Base-by-base conservation (phyloP, 2,797 vertebrate genomes). In the Balearica regulorum region DNA sequence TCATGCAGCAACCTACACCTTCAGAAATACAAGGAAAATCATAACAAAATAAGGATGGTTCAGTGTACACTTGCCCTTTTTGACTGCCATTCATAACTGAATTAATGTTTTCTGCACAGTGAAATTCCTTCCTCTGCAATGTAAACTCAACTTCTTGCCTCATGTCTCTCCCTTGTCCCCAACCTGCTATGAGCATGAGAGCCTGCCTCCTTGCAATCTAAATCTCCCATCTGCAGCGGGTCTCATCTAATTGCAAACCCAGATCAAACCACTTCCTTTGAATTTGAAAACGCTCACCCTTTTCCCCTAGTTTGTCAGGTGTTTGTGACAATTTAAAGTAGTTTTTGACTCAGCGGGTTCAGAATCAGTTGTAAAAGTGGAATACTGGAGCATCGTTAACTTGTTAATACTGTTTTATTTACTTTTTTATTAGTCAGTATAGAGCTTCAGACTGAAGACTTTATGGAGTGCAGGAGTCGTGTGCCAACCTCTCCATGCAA, bases 181-280 rank as follows among this genome's bases (percentile, higher is more conserved):
- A 71, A 3, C 39, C 62, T 72, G 33, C 80, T 73, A 62, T 33
- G 13, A 85, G 48, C 41, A 29, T 48, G 55, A 91, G 18, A 83
- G 24, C n/a, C 37, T 64, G 17, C 43, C 43, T 87, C 28, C 73
- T 85, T 41, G 29, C 18, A 24, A 37, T 39, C 31, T 79, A 44
- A 66, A 39, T 83, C 60, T 75, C 46, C 60, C 43, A 77, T 57
- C 58, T 91, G 76, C 66, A 81, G 69, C 62, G 33, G 82, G 53
- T 58, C 53, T 96, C 77, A 85, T 91, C 88, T 95, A 91, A 89
- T 91, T 93, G 51, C 48, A 97, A 97, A 96, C 96, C 46, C 66
- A 89, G 93, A 96, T 60, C 66, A 91, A 87, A 96, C 91, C 51
- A 76, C 21, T 89, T 73, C n/a, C 35, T 87, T 86, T 21, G 48